Percentiles rank a stretch among this genome's conserved stretches.
These are phyloP conservation scores for Seriola rivoliana DNA, from an alignment of 2,113 vertebrate species.

Conservation along the genomic window DNA sequence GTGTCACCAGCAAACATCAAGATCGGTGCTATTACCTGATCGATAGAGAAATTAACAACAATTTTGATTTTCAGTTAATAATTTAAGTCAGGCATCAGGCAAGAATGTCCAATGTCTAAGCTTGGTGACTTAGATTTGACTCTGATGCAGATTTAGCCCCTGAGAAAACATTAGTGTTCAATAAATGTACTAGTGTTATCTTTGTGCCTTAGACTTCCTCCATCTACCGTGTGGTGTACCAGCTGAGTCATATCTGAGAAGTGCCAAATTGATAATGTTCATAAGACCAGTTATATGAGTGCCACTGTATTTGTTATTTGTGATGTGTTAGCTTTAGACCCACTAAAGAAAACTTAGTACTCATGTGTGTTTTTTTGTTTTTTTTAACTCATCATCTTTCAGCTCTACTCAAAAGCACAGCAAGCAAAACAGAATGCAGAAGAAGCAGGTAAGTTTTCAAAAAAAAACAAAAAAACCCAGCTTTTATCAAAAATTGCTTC, in stretches of 20 bases:
- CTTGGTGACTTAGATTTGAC: too few species aligned
- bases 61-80: too few species aligned
- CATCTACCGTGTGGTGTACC: too few species aligned
- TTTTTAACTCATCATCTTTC: constrained; percentile 40
- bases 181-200: background rate
- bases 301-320: too few species aligned
- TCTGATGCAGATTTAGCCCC: too few species aligned
- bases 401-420: constrained; percentile 92
- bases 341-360: background rate
- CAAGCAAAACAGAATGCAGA: constrained; percentile 91
- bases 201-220: background rate
- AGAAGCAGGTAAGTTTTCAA: constrained; percentile 89
- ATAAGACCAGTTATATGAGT: background rate
- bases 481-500: background rate
- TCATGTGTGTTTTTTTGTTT: background rate
- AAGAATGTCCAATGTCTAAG: too few species aligned
- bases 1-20: background rate
- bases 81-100: too few species aligned
- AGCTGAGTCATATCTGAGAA: background rate
- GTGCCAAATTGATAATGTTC: background rate
- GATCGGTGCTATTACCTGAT: background rate
- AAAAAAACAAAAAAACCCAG: background rate
- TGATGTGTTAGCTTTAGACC: too few species aligned
- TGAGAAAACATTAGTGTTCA: too few species aligned
- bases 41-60: too few species aligned